Percentiles rank a stretch among this genome's conserved stretches.
Conservation (phyloP, 2,888 invertebrate genomes). For the Smittia aterrima region DNA sequence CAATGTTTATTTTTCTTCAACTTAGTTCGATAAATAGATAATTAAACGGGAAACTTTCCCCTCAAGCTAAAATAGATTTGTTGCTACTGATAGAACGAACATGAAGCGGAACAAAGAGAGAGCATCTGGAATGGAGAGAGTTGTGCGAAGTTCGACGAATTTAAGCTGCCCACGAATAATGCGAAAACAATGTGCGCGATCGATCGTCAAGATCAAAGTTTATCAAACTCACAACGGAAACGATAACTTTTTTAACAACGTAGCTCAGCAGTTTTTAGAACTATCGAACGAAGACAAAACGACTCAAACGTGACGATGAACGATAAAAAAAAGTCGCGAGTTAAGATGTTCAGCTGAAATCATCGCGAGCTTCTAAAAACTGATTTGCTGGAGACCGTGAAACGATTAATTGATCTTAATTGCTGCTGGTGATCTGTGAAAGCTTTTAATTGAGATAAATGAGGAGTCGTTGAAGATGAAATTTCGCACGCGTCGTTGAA, state of each 20-base stretch:
- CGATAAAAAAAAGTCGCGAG: no score
- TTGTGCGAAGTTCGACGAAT: not conserved
- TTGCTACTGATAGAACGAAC: not conserved
- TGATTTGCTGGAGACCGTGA: no score
- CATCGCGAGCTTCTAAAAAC: no score
- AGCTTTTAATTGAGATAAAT: not conserved
- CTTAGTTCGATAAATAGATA: slow-evolving; percentile 21
- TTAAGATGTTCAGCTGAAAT: no score
- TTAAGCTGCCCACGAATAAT: slow-evolving; percentile 14
- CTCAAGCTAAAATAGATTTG: not conserved
- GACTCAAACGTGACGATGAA: no score
- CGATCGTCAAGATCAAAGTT: not conserved
- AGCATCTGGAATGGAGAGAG: slow-evolving; percentile 19
- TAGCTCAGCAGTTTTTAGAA: not conserved
- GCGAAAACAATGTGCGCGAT: not conserved
- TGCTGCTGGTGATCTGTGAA: not conserved
- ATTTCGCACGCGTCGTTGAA: no score
- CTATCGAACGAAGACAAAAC: no score
- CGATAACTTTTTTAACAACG: not conserved
- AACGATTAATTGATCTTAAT: no score
- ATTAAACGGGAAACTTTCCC: not conserved
- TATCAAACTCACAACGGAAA: not conserved
- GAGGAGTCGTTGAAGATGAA: not conserved
- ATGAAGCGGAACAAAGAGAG: not conserved
- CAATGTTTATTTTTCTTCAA: slow-evolving; percentile 22